Evolutionary conservation across 2,888 invertebrate genomes (phyloP).

Genomic region (Villa cingulata): DNA sequence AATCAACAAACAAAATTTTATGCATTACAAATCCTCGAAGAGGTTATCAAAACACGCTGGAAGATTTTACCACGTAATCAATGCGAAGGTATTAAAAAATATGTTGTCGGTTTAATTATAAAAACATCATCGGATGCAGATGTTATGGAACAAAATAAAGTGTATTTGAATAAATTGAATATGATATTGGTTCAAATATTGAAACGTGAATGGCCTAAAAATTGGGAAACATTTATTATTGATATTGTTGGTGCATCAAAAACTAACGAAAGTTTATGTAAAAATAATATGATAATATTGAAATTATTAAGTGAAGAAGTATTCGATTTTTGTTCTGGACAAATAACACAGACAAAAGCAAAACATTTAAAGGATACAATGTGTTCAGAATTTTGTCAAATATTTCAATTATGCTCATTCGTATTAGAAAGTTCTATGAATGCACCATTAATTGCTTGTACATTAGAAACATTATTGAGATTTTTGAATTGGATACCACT

Average conservation of each 20-base stretch:
- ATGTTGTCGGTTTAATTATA: conserved; percentile 96
- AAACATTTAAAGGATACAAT: conserved; percentile 98
- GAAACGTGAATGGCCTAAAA: conserved; percentile 99
- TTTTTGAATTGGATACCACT: conserved; percentile 99
- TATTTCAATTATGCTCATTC: conserved; percentile 95
- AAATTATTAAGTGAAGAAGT: conserved; percentile 97
- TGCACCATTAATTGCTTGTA: conserved; percentile 88
- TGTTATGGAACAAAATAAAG: conserved; percentile 82
- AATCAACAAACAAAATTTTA: conserved; percentile 99
- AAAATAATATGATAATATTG: conserved; percentile 98
- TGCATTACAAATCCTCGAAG: conserved; percentile 96
- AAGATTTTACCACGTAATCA: conserved; percentile 96
- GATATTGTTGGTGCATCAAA: conserved; percentile 99
- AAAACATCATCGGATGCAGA: conserved; percentile 90
- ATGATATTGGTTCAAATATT: conserved; percentile 98
- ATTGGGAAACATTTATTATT: conserved; percentile 98
- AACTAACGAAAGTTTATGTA: conserved; percentile 96
- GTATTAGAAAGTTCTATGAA: conserved; percentile 97
- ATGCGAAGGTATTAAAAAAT: conserved; percentile 98
- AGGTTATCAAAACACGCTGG: conserved; percentile 97
- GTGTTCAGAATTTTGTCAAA: conserved; percentile 98
- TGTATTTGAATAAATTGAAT: conserved; percentile 94
- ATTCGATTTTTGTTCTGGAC: conserved; percentile 96
- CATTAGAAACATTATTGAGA: conserved; percentile 86
- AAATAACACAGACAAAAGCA: conserved; percentile 97